phyloP scores from a whole-genome alignment of 2,113 vertebrate species.

The Cyrtonyx montezumae region DNA sequence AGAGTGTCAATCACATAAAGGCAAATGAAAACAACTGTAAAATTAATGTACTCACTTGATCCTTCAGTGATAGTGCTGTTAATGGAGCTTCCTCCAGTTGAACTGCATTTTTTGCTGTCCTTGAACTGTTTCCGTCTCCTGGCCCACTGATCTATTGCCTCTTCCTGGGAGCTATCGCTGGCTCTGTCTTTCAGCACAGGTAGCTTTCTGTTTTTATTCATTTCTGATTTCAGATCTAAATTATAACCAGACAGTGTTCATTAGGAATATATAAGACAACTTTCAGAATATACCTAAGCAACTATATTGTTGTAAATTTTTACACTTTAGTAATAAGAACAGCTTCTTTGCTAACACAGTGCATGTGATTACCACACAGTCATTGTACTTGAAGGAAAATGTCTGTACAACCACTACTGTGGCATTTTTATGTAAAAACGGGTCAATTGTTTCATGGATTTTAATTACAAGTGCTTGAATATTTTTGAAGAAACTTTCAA shows the following conservation, averaged over 20 bases:
- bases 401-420: neutral
- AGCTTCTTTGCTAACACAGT: neutral
- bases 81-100: conserved; percentile 83
- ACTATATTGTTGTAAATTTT: neutral
- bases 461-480: neutral
- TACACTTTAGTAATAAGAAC: neutral
- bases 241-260: conserved; percentile 32
- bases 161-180: conserved; percentile 75
- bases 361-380: neutral
- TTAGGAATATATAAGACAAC: neutral
- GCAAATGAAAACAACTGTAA: neutral
- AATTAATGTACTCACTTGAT: conserved; percentile 77
- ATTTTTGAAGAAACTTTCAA: neutral
- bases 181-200: conserved; percentile 73
- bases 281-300: neutral
- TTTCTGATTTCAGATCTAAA: conserved; percentile 75
- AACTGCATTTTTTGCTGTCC: conserved; percentile 85
- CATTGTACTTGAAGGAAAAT: neutral
- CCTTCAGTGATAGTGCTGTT: conserved; percentile 88
- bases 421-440: neutral
- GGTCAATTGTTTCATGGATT: neutral
- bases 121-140: conserved; percentile 86
- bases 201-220: conserved; percentile 73
- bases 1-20: neutral
- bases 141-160: conserved; percentile 83